Evolutionary conservation across 2,113 vertebrate genomes (phyloP).

Genomic region (Scortum barcoo): DNA sequence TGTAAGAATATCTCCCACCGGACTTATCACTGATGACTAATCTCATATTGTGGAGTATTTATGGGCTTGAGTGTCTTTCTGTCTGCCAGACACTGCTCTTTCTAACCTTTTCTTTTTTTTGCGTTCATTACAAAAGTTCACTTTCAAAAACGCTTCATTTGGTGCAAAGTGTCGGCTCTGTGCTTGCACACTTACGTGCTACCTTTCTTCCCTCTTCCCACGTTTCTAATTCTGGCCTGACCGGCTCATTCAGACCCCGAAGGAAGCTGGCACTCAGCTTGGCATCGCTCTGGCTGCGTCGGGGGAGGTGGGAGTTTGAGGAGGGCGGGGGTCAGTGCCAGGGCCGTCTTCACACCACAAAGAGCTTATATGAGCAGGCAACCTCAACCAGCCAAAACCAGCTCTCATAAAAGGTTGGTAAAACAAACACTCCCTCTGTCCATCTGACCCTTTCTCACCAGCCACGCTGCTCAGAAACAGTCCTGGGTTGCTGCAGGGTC

Average conservation of each 20-base stretch:
- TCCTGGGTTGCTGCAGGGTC: background rate
- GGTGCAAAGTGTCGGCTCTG: background rate
- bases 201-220: background rate
- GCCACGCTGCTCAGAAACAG: constrained; percentile 17
- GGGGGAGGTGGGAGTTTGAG: constrained; percentile 38
- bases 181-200: background rate
- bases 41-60: constrained; percentile 39
- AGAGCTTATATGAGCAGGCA: constrained; percentile 57
- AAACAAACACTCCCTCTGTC: constrained; percentile 65
- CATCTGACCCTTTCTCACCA: constrained; percentile 35
- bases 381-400: constrained; percentile 63
- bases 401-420: constrained; percentile 52
- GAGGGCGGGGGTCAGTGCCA: constrained; percentile 37
- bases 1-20: constrained; percentile 33
- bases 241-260: constrained; percentile 46
- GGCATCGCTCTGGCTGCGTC: constrained; percentile 39
- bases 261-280: constrained; percentile 59
- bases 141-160: background rate
- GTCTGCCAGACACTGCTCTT: constrained; percentile 16
- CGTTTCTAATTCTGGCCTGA: constrained; percentile 59
- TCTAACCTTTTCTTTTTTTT: constrained; percentile 2
- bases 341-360: constrained; percentile 59
- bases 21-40: constrained; percentile 53
- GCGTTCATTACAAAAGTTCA: constrained; percentile 2
- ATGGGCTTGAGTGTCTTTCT: constrained; percentile 16